Evolutionary conservation across 1,140 invertebrate genomes (phyloP), one percentile per base, ranked within the genome.

Genomic region (Caenorhabditis briggsae): DNA sequence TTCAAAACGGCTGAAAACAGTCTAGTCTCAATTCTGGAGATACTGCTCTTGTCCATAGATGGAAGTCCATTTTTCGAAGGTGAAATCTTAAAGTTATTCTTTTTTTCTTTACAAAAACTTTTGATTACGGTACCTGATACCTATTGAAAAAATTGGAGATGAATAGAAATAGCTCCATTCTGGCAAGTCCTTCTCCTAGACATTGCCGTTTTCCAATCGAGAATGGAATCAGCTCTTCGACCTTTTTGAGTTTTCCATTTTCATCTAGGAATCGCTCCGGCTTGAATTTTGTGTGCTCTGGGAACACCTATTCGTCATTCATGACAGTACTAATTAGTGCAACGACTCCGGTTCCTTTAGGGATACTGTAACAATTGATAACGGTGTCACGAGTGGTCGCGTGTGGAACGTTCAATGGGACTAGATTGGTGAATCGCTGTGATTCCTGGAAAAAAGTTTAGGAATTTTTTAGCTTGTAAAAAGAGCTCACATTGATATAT

Each of bases 231-330:
- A 59, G 46, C 46, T 48, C 96, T 88, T 96, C 95, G 0, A 96
- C 96, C 84, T 96, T 96, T 53, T 93, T 93, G n/a, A 97, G 95
- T 16, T 89, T 53, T 23, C 96, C 96, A 88, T 95, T 95, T 1
- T 94, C 93, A 78, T 95, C 95, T 70, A 97, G 93, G 93, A 97
- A 97, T 41, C 96, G 93, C 50, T 94, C 94, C 0, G 96, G 96
- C 43, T 95, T 94, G 93, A 97, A 97, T 89, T 95, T 94, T 90
- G 96, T 95, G 0, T 96, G 96, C 86, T 96, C 94, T 5, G 96
- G 94, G 96, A 96, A 97, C 0, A 96, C 93, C n/a, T 95, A 14
- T n/a, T 96, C 95, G 89, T 96, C 95, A 95, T 96, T 96, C 92
- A 97, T 96, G 0, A 97, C 95, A 41, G 95, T 95, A 93, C 96